Conservation (phyloP, 2,888 invertebrate species). For the Neocrepidodera transversa region DNA sequence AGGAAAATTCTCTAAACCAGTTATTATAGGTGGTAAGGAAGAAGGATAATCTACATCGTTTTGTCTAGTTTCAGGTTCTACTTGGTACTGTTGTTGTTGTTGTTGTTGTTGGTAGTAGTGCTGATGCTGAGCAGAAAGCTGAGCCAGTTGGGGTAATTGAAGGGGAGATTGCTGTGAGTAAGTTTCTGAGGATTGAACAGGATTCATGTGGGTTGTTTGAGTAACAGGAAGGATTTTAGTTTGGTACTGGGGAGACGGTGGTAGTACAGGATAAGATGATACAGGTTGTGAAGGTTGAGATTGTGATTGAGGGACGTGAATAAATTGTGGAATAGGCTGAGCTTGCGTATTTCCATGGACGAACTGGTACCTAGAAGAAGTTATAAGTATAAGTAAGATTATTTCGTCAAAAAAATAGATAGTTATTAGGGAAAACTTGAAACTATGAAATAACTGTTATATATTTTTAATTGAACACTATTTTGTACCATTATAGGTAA, state of each 20-base stretch:
- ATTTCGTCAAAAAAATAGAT: no score
- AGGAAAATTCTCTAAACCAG: constrained; percentile 58
- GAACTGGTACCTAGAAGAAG: constrained; percentile 38
- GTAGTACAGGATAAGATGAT: constrained; percentile 24
- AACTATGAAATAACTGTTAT: no score
- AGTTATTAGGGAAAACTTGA: no score
- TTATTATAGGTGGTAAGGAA: constrained; percentile 55
- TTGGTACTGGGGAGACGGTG: constrained; percentile 24
- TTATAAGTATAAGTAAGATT: no score
- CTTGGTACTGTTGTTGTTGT: background rate
- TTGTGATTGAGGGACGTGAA: constrained; percentile 22
- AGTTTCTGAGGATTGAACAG: constrained; percentile 32
- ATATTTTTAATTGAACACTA: no score
- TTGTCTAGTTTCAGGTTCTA: constrained; percentile 13
- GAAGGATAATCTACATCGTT: constrained; percentile 32
- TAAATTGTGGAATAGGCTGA: constrained; percentile 31
- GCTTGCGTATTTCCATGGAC: constrained; percentile 28
- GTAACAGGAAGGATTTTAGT: constrained; percentile 31
- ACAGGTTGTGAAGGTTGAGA: constrained; percentile 16
- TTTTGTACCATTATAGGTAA: no score
- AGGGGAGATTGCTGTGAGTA: constrained; percentile 27
- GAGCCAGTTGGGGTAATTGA: constrained; percentile 48
- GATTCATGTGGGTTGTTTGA: constrained; percentile 33
- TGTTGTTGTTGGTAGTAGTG: constrained; percentile 30
- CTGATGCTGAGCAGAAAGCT: constrained; percentile 51